Conservation (phyloP, 1,140 invertebrate species). For the Drosophila takahashii region DNA sequence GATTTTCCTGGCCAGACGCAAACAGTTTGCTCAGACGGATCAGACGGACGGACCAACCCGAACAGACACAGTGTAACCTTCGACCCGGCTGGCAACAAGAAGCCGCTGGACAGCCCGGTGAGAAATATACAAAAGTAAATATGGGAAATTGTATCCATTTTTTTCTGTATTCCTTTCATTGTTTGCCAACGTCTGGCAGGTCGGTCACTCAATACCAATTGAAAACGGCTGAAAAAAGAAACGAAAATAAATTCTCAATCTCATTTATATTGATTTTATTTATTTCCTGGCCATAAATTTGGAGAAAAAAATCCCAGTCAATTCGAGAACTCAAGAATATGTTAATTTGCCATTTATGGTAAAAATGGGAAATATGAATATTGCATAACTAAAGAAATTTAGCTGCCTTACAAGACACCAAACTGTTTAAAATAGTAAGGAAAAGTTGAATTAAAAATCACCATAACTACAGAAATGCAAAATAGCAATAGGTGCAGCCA, state of each 20-base stretch:
- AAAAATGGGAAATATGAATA: no score
- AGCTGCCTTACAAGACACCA: no score
- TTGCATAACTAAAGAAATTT: no score
- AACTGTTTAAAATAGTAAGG: background rate
- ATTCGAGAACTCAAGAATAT: no score
- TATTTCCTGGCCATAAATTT: conserved; percentile 24
- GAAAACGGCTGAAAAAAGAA: conserved; percentile 22
- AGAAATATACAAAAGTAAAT: conserved; percentile 71
- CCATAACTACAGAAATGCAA: background rate
- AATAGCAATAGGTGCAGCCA: no score
- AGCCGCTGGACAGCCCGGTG: conserved; percentile 24
- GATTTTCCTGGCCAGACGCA: conserved; percentile 47
- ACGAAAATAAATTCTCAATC: conserved; percentile 19
- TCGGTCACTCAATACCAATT: conserved; percentile 41
- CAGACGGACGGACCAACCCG: background rate
- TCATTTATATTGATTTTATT: conserved; percentile 20
- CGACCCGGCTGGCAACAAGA: conserved; percentile 51
- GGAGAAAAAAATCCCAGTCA: no score
- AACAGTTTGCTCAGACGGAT: conserved; percentile 47
- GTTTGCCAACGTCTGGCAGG: conserved; percentile 71
- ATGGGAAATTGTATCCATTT: conserved; percentile 66
- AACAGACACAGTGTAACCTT: conserved; percentile 61
- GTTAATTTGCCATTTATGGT: no score
- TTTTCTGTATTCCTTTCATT: conserved; percentile 23
- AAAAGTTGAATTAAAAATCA: background rate